A percentile compares a stretch with the other conserved stretches of the same genome.
Evolutionary conservation across 2,888 invertebrate species (phyloP).

Genomic region (Torymus texanus): DNA sequence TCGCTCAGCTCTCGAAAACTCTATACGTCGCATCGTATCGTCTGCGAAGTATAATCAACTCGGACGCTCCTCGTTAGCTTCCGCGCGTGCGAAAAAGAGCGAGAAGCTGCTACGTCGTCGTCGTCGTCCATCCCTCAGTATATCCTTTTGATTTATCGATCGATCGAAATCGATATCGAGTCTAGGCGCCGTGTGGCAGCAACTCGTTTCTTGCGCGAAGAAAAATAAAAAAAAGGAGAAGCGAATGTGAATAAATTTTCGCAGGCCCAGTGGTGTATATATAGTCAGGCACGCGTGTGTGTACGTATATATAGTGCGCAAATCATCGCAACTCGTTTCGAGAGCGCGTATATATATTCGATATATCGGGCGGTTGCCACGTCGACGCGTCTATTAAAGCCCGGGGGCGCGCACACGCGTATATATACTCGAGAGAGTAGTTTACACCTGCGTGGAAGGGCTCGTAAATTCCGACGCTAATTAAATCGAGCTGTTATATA

Average conservation of each 20-base stretch:
- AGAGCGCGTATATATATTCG: background rate
- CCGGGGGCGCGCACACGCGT: background rate
- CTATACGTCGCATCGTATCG: background rate
- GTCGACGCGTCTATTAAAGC: slow-evolving; percentile 48
- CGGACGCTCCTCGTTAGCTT: background rate
- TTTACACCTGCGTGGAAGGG: slow-evolving; percentile 17
- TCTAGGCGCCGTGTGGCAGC: slow-evolving; percentile 20
- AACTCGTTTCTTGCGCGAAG: slow-evolving; percentile 10
- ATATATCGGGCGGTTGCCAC: slow-evolving; percentile 3
- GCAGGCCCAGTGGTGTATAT: slow-evolving; percentile 7
- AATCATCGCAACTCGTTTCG: background rate
- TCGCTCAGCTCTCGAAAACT: no score
- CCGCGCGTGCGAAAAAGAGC: no score
- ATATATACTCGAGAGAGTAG: background rate
- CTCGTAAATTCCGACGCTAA: slow-evolving; percentile 50
- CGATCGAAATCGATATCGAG: slow-evolving; percentile 47
- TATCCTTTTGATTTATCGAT: slow-evolving; percentile 37
- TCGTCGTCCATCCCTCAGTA: background rate
- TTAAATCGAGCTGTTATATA: slow-evolving; percentile 38
- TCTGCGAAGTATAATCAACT: background rate
- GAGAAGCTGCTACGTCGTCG: no score
- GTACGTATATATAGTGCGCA: background rate
- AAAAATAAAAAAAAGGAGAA: background rate
- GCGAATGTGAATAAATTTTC: slow-evolving; percentile 41
- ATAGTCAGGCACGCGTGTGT: background rate